Conservation (phyloP, 2,113 vertebrate species). For the Peucedramus taeniatus region DNA sequence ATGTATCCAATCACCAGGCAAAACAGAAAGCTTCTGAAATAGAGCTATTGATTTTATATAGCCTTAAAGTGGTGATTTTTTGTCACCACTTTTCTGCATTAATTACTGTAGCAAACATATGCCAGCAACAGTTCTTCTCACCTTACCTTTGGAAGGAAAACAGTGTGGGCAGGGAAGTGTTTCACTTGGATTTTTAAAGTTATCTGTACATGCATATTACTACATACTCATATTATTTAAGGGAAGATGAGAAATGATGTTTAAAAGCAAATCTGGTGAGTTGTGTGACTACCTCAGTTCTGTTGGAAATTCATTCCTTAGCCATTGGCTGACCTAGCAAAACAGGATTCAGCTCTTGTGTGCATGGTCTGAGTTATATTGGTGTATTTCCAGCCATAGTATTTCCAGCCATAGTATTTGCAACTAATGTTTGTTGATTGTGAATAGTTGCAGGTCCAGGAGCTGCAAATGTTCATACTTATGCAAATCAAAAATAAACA, state of each 20-base stretch:
- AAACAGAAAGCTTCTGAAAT: not conserved
- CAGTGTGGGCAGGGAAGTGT: not conserved
- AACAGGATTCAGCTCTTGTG: not conserved
- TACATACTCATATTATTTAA: not conserved
- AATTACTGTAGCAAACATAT: not conserved
- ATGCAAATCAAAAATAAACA: not conserved
- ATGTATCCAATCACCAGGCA: not conserved
- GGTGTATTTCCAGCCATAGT: not conserved
- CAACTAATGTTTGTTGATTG: not conserved
- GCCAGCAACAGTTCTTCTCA: not conserved
- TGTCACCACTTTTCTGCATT: not conserved
- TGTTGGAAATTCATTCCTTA: not conserved
- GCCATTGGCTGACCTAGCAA: not conserved
- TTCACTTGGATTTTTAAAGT: not conserved
- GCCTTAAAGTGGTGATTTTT: not conserved
- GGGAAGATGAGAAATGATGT: not conserved
- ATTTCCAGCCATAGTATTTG: not conserved
- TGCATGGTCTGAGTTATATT: not conserved
- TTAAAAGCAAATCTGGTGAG: not conserved
- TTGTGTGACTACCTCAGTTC: not conserved
- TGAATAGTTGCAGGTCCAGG: not conserved
- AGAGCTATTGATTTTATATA: not conserved
- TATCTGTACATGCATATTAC: not conserved
- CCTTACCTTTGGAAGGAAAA: slow-evolving; percentile 32
- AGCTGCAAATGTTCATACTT: not conserved